Conservation (phyloP, 2,113 vertebrate genomes). For the Zosterops borbonicus region DNA sequence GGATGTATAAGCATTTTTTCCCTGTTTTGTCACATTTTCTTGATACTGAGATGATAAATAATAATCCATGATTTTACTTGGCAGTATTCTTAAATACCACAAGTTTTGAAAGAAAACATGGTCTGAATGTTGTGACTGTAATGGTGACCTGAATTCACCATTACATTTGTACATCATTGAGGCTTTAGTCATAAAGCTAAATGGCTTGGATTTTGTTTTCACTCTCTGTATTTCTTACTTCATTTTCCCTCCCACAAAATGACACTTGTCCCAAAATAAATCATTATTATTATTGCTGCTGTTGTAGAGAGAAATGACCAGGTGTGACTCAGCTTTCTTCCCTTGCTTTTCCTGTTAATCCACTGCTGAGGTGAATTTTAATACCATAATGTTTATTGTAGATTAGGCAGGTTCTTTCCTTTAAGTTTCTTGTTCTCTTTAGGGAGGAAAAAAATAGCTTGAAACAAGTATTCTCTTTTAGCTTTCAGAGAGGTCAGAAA, state of each 20-base stretch:
- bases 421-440: not conserved
- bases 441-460: not conserved
- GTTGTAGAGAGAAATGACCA: slow-evolving; percentile 6
- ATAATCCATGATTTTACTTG: slow-evolving; percentile 27
- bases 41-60: slow-evolving; percentile 35
- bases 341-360: not conserved
- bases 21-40: not conserved
- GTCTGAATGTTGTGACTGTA: slow-evolving; percentile 32
- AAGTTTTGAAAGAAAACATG: slow-evolving; percentile 54
- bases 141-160: slow-evolving; percentile 36
- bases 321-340: slow-evolving; percentile 33
- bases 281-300: not conserved
- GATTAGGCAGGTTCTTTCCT: not conserved
- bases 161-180: not conserved
- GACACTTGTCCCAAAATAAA: slow-evolving; percentile 48
- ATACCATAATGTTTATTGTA: not conserved
- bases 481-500: not conserved
- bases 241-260: slow-evolving; percentile 16
- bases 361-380: not conserved
- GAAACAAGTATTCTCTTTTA: not conserved
- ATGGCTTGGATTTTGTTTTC: slow-evolving; percentile 39
- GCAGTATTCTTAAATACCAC: not conserved
- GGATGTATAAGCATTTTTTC: not conserved
- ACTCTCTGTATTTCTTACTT: slow-evolving; percentile 1
- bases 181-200: slow-evolving; percentile 21